phyloP scores from a whole-genome alignment of 2,797 vertebrate genomes.

The Phaenicophaeus curvirostris region DNA sequence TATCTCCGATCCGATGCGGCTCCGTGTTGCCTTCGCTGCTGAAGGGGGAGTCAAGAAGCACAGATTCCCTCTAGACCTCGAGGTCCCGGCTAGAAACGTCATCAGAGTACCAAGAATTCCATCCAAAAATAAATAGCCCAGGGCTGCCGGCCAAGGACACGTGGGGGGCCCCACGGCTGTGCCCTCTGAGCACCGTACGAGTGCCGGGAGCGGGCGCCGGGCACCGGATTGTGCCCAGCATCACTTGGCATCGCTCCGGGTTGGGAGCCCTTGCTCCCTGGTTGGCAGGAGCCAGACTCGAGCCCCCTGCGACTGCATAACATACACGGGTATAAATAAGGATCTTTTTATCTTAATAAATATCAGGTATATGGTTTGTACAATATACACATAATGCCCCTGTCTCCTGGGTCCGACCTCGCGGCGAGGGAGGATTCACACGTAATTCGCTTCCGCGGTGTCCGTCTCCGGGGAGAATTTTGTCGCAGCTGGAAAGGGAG shows the following conservation, averaged over 20 bases:
- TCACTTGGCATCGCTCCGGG: rapidly evolving
- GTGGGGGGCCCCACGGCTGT: background rate
- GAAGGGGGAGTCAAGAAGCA: background rate
- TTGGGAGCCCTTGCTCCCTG: background rate
- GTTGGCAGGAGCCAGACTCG: background rate
- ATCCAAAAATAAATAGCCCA: conserved; percentile 62
- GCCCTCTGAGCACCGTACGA: background rate
- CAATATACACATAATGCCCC: conserved; percentile 89
- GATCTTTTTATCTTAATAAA: conserved; percentile 90
- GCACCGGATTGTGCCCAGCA: background rate
- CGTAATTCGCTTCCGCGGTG: conserved; percentile 74
- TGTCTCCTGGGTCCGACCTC: conserved; percentile 31
- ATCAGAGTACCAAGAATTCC: conserved; percentile 40
- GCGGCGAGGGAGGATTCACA: conserved; percentile 64
- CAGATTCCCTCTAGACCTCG: conserved; percentile 17
- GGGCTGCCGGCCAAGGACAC: conserved; percentile 39
- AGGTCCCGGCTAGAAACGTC: conserved; percentile 39
- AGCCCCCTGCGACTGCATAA: conserved; percentile 10
- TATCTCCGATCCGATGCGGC: background rate
- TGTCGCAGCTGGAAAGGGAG: conserved; percentile 35
- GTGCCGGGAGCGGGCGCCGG: background rate
- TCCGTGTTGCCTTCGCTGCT: background rate
- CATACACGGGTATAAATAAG: conserved; percentile 77
- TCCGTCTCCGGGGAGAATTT: conserved; percentile 59
- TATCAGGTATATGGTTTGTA: conserved; percentile 90